Evolutionary conservation across 2,888 invertebrate genomes (phyloP), one percentile per base, ranked within the genome.

Genomic region (Agriotes lineatus): DNA sequence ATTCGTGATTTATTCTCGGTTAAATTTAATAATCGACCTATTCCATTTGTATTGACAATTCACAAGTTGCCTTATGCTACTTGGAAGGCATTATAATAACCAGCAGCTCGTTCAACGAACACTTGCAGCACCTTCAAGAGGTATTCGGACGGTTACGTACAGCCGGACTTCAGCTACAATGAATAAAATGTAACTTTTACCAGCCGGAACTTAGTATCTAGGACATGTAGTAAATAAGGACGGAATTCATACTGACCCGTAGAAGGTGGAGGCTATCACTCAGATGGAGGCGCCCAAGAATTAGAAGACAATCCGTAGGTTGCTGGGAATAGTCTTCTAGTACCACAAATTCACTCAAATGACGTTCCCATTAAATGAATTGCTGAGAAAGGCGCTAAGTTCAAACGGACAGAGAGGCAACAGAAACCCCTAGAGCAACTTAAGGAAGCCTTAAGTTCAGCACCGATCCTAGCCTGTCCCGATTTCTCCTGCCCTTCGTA

Each of bases 361-460:
- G 0, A 25, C 62, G 3, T 66, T 70, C 1, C 72, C 71, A 1
- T 16, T 75, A 1, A 71, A 59, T 1, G 14, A 61, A 6, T 57
- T 74, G 3, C 62, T 67, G 2, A 61, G 35, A 75, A 76, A 44
- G 67, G 70, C 22, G 39, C 12, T 10, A 35, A 44, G 33, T 74
- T 62, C 19, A 16, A 58, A 22, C 75, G 74, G 75, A 58, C 50
- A 0, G 19, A 61, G 7, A 61, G 65, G 10, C 65, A 59, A 18
- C 69, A 74, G 7, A 12, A 39, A n/a, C 37, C 74, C 5, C 70
- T 75, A 35, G 20, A 22, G n/a, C 30, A 30, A 9, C 30, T n/a
- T n/a, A 35, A 35, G 9, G 4, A 35, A 9, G 35, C 35, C 2
- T n/a, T 35, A 9, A 35, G n/a, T n/a, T n/a, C n/a, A n/a, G n/a